These are phyloP conservation scores for Neolamprologus falcicula DNA, from an alignment of 2,113 vertebrate species.

Conservation along the genomic window DNA sequence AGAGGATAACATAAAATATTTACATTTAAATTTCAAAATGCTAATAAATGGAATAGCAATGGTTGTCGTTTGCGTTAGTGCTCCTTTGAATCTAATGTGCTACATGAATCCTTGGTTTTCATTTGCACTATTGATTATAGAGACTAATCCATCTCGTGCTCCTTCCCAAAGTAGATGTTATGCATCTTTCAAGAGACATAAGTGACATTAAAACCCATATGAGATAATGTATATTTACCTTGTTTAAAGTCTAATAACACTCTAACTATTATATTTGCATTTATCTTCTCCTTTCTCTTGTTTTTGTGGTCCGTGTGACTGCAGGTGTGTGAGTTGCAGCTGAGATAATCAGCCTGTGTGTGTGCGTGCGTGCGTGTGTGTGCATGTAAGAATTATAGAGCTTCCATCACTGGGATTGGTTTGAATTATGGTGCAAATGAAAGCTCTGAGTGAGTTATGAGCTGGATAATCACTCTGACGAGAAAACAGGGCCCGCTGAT, in stretches of 20 bases:
- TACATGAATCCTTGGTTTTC: background rate
- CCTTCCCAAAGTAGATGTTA: background rate
- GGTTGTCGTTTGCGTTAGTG: background rate
- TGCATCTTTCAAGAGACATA: background rate
- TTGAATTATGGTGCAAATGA: slow-evolving; percentile 61
- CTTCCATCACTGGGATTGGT: slow-evolving; percentile 26
- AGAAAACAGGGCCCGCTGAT: slow-evolving; percentile 43
- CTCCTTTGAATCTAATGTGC: background rate
- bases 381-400: slow-evolving; percentile 42
- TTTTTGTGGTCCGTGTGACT: slow-evolving; percentile 19
- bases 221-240: background rate
- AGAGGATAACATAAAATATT: background rate
- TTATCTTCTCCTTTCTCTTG: background rate
- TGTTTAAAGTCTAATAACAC: background rate
- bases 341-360: slow-evolving; percentile 44
- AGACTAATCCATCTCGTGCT: background rate
- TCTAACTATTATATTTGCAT: background rate
- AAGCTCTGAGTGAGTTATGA: slow-evolving; percentile 63
- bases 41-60: background rate
- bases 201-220: background rate
- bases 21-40: background rate
- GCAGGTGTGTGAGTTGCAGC: slow-evolving; percentile 50
- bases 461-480: slow-evolving; percentile 60
- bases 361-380: background rate
- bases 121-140: background rate